A percentile compares a stretch with the other conserved stretches of the same genome.
phyloP scores from a whole-genome alignment of 1,140 invertebrate species.

The Gryon sp. region DNA sequence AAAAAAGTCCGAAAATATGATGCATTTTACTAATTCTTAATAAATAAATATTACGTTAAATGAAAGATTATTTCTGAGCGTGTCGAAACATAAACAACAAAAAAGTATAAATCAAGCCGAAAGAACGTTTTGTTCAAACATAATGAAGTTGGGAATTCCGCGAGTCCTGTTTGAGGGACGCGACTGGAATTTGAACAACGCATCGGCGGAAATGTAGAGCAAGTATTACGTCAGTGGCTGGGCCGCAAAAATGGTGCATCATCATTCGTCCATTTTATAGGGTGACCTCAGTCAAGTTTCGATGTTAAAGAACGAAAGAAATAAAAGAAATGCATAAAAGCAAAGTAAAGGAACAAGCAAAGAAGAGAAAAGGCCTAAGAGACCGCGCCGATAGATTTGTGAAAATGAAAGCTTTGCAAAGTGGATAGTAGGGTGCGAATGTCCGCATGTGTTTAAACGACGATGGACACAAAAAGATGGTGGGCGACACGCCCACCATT shows the following conservation, averaged over 20 bases:
- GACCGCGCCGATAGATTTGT: constrained; percentile 1
- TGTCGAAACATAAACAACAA: background rate
- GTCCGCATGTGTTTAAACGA: constrained; percentile 38
- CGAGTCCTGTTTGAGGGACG: constrained; percentile 11
- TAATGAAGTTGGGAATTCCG: constrained; percentile 39
- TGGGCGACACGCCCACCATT: constrained; percentile 66
- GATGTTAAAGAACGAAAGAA: no score
- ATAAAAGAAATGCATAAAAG: constrained; percentile 9
- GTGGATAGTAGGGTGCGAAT: constrained; percentile 4
- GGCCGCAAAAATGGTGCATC: constrained; percentile 51
- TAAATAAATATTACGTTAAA: no score
- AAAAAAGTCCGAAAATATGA: no score
- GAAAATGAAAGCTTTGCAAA: constrained; percentile 19
- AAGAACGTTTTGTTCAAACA: constrained; percentile 7
- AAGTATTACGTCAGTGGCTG: constrained; percentile 38
- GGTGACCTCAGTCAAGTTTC: constrained; percentile 39
- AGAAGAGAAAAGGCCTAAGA: background rate
- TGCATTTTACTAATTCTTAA: no score
- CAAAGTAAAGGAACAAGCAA: constrained; percentile 18
- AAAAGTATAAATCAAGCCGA: constrained; percentile 8
- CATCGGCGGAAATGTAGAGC: constrained; percentile 46
- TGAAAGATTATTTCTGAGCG: no score
- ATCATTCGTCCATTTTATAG: constrained; percentile 41
- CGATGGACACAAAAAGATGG: constrained; percentile 49
- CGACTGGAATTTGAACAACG: constrained; percentile 48